Evolutionary conservation across 2,888 invertebrate species (phyloP).

Genomic region (Lobophora halterata): DNA sequence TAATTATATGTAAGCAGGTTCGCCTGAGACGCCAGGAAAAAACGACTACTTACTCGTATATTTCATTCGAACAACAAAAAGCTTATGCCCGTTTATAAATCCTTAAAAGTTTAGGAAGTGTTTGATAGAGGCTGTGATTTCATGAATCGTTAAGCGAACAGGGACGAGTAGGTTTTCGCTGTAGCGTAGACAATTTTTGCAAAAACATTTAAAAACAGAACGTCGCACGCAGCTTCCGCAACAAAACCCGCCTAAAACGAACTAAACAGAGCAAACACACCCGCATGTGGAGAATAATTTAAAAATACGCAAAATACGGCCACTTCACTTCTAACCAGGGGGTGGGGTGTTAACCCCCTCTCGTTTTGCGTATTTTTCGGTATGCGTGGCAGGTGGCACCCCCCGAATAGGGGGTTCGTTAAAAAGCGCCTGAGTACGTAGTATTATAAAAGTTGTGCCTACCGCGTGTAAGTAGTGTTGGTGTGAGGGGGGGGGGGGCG

Average conservation of each 20-base stretch:
- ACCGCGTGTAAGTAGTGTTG: conserved; percentile 79
- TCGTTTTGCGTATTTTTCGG: conserved; percentile 79
- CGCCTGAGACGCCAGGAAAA: too few species aligned
- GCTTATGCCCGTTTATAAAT: too few species aligned
- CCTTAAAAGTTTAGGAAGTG: too few species aligned
- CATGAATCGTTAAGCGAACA: not conserved
- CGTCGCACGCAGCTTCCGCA: conserved; percentile 41
- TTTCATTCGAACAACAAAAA: too few species aligned
- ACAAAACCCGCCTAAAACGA: conserved; percentile 45
- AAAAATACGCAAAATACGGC: conserved; percentile 80
- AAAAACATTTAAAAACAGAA: conserved; percentile 9
- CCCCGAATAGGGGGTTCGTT: conserved; percentile 69
- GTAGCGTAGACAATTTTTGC: conserved; percentile 1
- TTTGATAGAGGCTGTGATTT: too few species aligned
- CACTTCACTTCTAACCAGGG: conserved; percentile 76
- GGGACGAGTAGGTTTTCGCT: not conserved
- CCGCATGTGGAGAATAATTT: conserved; percentile 77
- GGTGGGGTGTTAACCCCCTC: conserved; percentile 53
- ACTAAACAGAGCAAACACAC: conserved; percentile 65
- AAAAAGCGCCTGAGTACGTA: conserved; percentile 79
- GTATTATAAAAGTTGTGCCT: conserved; percentile 81
- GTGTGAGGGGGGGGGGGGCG: conserved; percentile 44
- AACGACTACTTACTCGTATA: too few species aligned
- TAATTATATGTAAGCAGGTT: too few species aligned
- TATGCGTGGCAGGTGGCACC: conserved; percentile 78